Evolutionary conservation across 2,797 vertebrate genomes (phyloP).

Genomic region (Syndactyla subalaris): DNA sequence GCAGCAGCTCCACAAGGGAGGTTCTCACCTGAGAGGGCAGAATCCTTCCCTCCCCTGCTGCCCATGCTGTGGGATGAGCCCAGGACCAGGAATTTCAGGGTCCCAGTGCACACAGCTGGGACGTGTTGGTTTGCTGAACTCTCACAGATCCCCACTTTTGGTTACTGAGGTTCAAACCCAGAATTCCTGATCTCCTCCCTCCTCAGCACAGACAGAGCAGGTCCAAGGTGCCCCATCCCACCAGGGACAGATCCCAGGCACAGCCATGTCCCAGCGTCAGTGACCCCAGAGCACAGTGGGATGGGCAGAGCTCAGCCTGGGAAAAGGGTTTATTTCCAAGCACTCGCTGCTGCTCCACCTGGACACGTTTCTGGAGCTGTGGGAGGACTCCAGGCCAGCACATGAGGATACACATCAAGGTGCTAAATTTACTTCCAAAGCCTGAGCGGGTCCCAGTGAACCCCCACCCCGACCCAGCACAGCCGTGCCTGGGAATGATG

Average conservation of each 20-base stretch:
- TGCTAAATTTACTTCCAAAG: not conserved
- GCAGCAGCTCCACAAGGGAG: not conserved
- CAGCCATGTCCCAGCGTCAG: not conserved
- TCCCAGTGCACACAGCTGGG: not conserved
- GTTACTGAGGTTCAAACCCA: not conserved
- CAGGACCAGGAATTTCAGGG: not conserved
- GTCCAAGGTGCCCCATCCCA: not conserved
- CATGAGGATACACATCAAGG: not conserved
- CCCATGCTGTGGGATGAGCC: not conserved
- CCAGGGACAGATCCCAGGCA: not conserved
- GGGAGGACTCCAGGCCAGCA: not conserved
- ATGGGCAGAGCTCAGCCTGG: not conserved
- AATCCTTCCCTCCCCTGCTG: not conserved
- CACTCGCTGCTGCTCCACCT: not conserved
- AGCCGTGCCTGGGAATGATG: not conserved
- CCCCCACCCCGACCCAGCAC: not conserved
- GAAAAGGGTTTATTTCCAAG: not conserved
- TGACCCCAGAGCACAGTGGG: not conserved
- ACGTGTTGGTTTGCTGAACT: not conserved
- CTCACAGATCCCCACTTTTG: rapidly evolving
- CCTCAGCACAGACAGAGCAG: rapidly evolving
- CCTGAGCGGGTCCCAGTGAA: not conserved
- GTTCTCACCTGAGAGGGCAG: not conserved
- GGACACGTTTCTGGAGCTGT: rapidly evolving
- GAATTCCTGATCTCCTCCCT: not conserved